Conservation (phyloP, 2,888 invertebrate species). For the Patella caerulea region DNA sequence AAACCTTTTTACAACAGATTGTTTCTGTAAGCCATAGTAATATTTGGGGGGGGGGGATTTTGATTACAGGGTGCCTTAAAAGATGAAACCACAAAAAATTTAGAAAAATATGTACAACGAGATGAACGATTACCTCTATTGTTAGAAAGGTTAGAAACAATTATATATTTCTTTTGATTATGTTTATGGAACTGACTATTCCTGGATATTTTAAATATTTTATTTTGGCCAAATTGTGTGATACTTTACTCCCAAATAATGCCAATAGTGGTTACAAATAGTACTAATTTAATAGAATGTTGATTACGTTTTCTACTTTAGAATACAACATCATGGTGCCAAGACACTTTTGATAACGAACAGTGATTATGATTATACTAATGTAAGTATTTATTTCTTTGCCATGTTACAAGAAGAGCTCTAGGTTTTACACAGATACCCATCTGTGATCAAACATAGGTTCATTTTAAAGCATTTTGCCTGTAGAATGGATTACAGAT, state of each 20-base stretch:
- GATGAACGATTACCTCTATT: conserved; percentile 93
- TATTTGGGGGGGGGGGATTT: no score
- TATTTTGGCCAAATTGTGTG: no score
- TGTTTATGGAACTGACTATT: neutral
- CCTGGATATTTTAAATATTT: no score
- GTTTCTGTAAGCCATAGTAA: no score
- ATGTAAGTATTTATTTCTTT: conserved; percentile 72
- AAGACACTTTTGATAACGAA: conserved; percentile 96
- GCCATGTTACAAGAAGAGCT: conserved; percentile 83
- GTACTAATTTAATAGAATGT: no score
- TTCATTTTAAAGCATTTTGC: no score
- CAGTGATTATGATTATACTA: conserved; percentile 94
- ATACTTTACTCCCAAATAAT: no score
- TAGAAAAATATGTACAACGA: conserved; percentile 91
- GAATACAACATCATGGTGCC: conserved; percentile 90
- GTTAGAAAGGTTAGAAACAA: conserved; percentile 75
- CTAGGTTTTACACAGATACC: neutral
- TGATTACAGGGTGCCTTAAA: conserved; percentile 86
- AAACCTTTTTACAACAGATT: neutral
- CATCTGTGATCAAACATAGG: no score
- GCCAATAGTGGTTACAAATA: no score
- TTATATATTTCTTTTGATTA: neutral
- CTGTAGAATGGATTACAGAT: no score
- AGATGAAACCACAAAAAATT: conserved; percentile 86
- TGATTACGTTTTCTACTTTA: conserved; percentile 36